A percentile compares a stretch with the other conserved stretches of the same genome.
Evolutionary conservation across 2,888 invertebrate genomes (phyloP).

Genomic region (Micoletzkya japonica): DNA sequence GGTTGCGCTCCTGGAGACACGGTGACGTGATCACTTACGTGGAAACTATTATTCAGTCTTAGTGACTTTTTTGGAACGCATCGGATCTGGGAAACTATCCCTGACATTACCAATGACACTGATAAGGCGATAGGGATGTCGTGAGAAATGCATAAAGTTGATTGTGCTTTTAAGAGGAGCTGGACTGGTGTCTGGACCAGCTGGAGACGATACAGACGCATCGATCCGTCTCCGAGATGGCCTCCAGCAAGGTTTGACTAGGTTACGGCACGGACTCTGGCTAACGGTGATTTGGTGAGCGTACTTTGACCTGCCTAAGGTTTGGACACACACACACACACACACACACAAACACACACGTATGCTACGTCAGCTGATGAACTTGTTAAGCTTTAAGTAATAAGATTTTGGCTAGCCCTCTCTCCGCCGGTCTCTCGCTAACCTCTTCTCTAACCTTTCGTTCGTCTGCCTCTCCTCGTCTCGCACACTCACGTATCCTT

Average conservation of each 20-base stretch:
- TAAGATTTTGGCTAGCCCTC: not conserved
- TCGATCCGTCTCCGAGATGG: conserved; percentile 98
- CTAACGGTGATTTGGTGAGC: not conserved
- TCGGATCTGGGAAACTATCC: too few relatives aligned
- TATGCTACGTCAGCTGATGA: too few relatives aligned
- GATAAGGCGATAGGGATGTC: not conserved
- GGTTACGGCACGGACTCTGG: not conserved
- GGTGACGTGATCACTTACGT: too few relatives aligned
- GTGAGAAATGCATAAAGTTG: not conserved
- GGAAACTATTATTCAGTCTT: too few relatives aligned
- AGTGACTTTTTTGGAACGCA: too few relatives aligned
- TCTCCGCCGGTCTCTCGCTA: conserved; percentile 4
- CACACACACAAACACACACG: too few relatives aligned
- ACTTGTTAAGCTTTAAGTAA: too few relatives aligned
- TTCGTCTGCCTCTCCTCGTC: conserved; percentile 13
- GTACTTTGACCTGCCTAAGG: too few relatives aligned
- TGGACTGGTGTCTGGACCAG: conserved; percentile 99
- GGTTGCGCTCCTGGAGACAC: too few relatives aligned
- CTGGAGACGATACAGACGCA: conserved; percentile 99
- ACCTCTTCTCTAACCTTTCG: not conserved
- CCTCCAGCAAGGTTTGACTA: conserved; percentile 91
- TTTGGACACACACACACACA: too few relatives aligned
- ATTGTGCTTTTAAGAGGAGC: conserved; percentile 78
- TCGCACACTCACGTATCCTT: not conserved
- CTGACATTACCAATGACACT: too few relatives aligned